These are phyloP conservation scores for Centropristis striata DNA, from an alignment of 2,113 vertebrate species.

Conservation along the genomic window DNA sequence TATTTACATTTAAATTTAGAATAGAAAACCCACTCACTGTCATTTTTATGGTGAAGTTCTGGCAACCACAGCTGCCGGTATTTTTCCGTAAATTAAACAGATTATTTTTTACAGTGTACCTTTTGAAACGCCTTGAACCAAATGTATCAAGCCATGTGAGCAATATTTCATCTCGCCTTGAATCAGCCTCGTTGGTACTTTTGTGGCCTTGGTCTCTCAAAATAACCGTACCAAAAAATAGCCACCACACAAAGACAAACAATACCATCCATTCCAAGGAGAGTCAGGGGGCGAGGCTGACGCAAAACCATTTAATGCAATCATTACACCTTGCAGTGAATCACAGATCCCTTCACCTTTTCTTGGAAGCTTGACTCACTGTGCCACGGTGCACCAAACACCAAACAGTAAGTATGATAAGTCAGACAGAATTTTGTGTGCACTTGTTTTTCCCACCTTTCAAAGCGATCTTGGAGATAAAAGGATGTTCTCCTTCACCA, in stretches of 20 bases:
- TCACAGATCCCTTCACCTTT: conserved; percentile 39
- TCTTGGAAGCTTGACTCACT: conserved; percentile 34
- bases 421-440: conserved; percentile 31
- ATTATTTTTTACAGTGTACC: too few species aligned
- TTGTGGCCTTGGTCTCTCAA: conserved; percentile 6
- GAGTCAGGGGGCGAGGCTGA: neutral
- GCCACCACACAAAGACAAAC: conserved; percentile 14
- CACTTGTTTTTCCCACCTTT: conserved; percentile 36
- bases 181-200: neutral
- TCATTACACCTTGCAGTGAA: conserved; percentile 35
- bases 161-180: neutral
- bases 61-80: too few species aligned
- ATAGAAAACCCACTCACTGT: too few species aligned
- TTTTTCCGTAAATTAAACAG: too few species aligned
- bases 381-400: conserved; percentile 3
- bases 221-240: conserved; percentile 1
- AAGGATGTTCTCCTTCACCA: conserved; percentile 55
- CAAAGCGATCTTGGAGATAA: conserved; percentile 59
- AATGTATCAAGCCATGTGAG: neutral
- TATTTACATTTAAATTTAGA: too few species aligned
- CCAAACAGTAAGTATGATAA: conserved; percentile 21
- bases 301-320: conserved; percentile 10
- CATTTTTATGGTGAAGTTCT: too few species aligned
- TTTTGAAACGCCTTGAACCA: neutral
- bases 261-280: neutral